Evolutionary conservation across 2,797 vertebrate genomes (phyloP), one percentile per base, ranked within the genome.

Genomic region (Mycteria americana): DNA sequence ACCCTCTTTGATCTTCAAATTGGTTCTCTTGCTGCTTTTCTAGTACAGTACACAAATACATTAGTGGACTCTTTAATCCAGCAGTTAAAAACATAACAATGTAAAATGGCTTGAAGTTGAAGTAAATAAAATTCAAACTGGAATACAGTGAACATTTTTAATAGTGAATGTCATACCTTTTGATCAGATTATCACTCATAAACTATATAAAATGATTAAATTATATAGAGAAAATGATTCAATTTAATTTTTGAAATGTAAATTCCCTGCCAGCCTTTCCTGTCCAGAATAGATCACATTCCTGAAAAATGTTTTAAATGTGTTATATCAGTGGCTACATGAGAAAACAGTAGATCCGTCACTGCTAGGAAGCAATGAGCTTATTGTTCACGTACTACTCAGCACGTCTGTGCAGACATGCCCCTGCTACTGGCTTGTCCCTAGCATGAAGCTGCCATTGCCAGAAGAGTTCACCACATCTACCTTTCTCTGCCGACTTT

Each of bases 1-100:
- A 81, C 69, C 28, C 53, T 85, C 72, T 91, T 88, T 95, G 81
- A 93, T 88, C 73, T 92, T 78, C 46, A 88, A 15, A 82, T 33
- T 84, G 33, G 9, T 81, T 93, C 24, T 85, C 56, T 59, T 56
- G 21, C 21, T 86, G 19, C 46, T 84, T 89, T 94, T 82, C 59
- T 89, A 65, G 28, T 73, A 63, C n/a, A 69, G 63, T 46, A 86
- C 35, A 72, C 35, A 93, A 77, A 74, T 43, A 76, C 12, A 50
- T 73, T 81, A 93, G 24, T 45, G 22, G 65, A 41, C 33, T 84
- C 72, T 70, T 88, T 88, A 76, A 75, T 81, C 59, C 73, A 74
- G 11, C 39, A 50, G 51, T 41, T 92, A 90, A 86, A 91, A 86
- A 7, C 21, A 60, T 84, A 88, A 78, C 54, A 69, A 60, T 22